Evolutionary conservation across 2,888 invertebrate species (phyloP), one percentile per base, ranked within the genome.

Genomic region (Flexamia atlantica): DNA sequence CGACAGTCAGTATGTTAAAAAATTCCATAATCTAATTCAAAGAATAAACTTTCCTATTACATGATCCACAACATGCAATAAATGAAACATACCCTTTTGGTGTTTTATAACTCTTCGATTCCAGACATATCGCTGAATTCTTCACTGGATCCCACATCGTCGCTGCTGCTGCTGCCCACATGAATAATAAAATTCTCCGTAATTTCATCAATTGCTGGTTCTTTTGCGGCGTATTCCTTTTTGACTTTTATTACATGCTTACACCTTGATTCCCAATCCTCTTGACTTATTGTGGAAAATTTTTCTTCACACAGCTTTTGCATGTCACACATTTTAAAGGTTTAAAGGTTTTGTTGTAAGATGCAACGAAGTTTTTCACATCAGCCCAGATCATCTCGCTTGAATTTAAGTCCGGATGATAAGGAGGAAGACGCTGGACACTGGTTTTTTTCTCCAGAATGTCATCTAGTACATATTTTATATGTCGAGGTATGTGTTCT

Each of bases 161-260:
- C 50, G 50, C 14, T 50, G 50, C 50, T 50, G 50, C 50, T 14
- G 9, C 17, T n/a, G n/a, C n/a, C n/a, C 17, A 17, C 50, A 50
- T 9, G 7, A 17, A 50, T 50, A 14, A 50, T 50, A n/a, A 50
- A 50, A 14, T 50, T 9, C 50, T 50, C 50, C 9, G 50, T 50
- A 17, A 50, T n/a, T n/a, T 50, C 14, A 64, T 64, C 64, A 23
- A 64, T 64, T 3, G 64, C 64, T 64, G 64, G 64, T 64, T 64
- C 64, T 64, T 64, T 64, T 64, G 64, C 64, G 25, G 25, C 64
- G 64, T 64, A 64, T 30, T 64, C 64, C 7, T 64, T 25, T 64
- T 64, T 25, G 7, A 64, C 64, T 10, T 64, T 64, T 64, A 23
- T 64, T 64, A 64, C 64, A 10, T 64, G 64, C 4, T 64, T n/a